These are phyloP conservation scores for Atrina japonica DNA, from an alignment of 2,888 invertebrate genomes.

Conservation along the genomic window DNA sequence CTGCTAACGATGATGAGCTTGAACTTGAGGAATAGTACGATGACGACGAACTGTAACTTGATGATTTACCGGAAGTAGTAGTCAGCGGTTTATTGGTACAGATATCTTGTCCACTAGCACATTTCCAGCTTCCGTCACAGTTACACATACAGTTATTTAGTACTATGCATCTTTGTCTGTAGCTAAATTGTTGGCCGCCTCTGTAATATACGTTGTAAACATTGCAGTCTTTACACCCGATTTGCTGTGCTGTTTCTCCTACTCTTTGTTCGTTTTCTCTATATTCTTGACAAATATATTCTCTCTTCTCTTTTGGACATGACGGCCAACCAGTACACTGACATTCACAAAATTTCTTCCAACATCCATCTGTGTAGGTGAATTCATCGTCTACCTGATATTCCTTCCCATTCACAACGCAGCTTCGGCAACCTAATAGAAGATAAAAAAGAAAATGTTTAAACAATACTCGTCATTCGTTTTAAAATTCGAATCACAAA, in stretches of 20 bases:
- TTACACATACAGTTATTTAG: constrained; percentile 62
- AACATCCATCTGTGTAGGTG: constrained; percentile 35
- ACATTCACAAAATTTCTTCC: constrained; percentile 55
- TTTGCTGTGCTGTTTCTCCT: neutral
- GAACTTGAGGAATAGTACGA: constrained; percentile 3
- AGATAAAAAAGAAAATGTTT: too few relatives aligned
- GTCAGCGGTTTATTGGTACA: constrained; percentile 17
- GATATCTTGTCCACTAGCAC: constrained; percentile 21
- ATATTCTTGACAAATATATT: constrained; percentile 46
- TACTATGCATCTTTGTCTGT: constrained; percentile 52
- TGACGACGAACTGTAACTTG: neutral
- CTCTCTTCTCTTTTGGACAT: constrained; percentile 47
- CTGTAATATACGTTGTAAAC: constrained; percentile 23
- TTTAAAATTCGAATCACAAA: too few relatives aligned
- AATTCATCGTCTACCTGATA: constrained; percentile 48
- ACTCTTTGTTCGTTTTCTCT: neutral
- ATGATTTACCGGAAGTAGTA: neutral
- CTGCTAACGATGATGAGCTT: constrained; percentile 1
- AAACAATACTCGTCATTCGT: too few relatives aligned
- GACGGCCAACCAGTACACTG: constrained; percentile 52
- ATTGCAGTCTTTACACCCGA: constrained; percentile 27
- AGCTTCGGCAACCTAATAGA: too few relatives aligned
- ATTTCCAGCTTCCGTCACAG: constrained; percentile 51
- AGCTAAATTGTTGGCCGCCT: constrained; percentile 42
- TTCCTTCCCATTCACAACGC: too few relatives aligned